Evolutionary conservation across 1,140 invertebrate species (phyloP).

Genomic region (Gryon sp.): DNA sequence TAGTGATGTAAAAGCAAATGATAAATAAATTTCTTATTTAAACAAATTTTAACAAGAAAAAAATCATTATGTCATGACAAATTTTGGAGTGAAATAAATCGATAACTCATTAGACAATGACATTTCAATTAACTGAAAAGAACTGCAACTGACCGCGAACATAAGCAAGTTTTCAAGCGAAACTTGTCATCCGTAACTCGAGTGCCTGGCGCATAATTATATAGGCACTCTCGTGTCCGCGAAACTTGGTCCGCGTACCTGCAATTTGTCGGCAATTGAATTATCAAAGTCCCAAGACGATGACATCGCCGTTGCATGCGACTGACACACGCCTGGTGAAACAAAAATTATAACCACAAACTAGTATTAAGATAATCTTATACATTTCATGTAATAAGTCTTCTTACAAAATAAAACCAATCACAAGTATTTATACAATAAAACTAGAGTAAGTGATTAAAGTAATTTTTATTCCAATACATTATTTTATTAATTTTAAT

Average conservation of each 20-base stretch:
- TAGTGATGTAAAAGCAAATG: no score
- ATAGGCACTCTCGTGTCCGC: slow-evolving; percentile 26
- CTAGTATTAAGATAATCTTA: not conserved
- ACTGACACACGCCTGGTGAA: not conserved
- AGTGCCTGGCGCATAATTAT: slow-evolving; percentile 34
- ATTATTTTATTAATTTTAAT: no score
- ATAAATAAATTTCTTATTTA: no score
- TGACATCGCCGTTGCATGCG: slow-evolving; percentile 3
- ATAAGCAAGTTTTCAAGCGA: slow-evolving; percentile 16
- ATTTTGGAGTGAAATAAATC: no score
- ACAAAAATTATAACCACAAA: not conserved
- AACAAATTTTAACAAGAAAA: no score
- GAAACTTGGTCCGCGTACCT: slow-evolving; percentile 44
- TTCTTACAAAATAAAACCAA: no score
- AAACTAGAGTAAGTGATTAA: no score
- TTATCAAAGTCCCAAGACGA: slow-evolving; percentile 27
- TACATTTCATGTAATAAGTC: no score
- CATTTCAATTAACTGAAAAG: slow-evolving; percentile 20
- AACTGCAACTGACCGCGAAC: slow-evolving; percentile 24
- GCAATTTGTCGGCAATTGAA: slow-evolving; percentile 44
- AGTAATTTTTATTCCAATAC: no score
- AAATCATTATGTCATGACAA: not conserved
- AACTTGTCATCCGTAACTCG: slow-evolving; percentile 24
- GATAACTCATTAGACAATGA: not conserved
- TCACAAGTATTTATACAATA: no score